A percentile compares a stretch with the other conserved stretches of the same genome.
These are phyloP conservation scores for Sesia bembeciformis DNA, from an alignment of 2,888 invertebrate species.

Conservation along the genomic window DNA sequence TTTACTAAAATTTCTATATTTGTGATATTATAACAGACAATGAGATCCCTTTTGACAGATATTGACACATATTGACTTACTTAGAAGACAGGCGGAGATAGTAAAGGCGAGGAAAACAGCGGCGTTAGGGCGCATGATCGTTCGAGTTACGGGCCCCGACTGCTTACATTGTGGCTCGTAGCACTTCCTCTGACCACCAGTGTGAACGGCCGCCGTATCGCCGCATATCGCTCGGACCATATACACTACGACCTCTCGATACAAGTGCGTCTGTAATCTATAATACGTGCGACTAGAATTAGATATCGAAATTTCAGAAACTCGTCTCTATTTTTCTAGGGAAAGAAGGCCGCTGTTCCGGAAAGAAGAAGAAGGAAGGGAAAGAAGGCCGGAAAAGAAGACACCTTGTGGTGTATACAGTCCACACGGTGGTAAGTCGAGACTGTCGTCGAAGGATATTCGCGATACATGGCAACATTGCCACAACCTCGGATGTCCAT, in stretches of 20 bases:
- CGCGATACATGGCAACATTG: background rate
- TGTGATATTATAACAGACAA: slow-evolving; percentile 1
- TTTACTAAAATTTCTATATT: background rate
- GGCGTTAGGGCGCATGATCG: slow-evolving; percentile 1
- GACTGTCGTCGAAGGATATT: background rate
- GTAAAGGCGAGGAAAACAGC: slow-evolving; percentile 15
- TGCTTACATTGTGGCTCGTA: background rate
- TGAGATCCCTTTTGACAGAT: background rate
- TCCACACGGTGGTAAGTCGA: no score
- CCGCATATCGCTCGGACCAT: background rate
- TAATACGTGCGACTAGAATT: no score
- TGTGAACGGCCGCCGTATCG: background rate
- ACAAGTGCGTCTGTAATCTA: background rate
- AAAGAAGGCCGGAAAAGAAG: no score
- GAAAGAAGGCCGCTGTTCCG: no score
- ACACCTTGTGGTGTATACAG: no score
- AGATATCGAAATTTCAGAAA: no score
- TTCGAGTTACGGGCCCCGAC: background rate
- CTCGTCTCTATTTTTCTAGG: no score
- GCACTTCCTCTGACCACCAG: background rate
- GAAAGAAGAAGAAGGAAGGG: no score
- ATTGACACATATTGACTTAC: slow-evolving; percentile 26
- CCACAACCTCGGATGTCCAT: slow-evolving; percentile 15
- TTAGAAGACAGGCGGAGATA: slow-evolving; percentile 19
- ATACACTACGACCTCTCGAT: background rate